Conservation (phyloP, 2,113 vertebrate genomes). For the Montifringilla adamsi region DNA sequence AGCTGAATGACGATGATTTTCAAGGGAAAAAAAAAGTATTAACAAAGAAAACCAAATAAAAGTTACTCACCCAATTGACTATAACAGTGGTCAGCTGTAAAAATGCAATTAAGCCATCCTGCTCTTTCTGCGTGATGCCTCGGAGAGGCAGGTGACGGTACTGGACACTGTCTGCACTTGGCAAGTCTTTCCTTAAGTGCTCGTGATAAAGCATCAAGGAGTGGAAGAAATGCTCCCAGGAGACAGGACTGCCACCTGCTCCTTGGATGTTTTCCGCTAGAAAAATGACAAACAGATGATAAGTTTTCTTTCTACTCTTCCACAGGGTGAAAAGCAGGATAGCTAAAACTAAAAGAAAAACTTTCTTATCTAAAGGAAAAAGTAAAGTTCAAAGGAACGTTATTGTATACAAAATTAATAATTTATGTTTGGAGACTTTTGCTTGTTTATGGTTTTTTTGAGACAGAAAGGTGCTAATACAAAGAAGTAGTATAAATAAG, state of each 20-base stretch:
- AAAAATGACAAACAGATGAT: not conserved
- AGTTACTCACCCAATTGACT: conserved; percentile 84
- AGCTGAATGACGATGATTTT: not conserved
- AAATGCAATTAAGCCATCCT: conserved; percentile 92
- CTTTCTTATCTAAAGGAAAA: not conserved
- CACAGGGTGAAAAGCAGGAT: not conserved
- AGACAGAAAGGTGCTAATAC: not conserved
- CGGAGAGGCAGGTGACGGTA: conserved; percentile 90
- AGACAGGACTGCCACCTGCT: conserved; percentile 89
- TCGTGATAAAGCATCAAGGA: conserved; percentile 96
- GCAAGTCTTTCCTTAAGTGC: conserved; percentile 90
- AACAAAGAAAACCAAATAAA: not conserved
- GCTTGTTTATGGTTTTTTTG: not conserved
- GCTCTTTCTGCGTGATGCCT: conserved; percentile 94
- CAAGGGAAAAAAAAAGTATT: not conserved
- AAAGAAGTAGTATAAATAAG: not conserved
- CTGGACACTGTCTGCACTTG: conserved; percentile 87
- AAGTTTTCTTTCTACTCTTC: not conserved
- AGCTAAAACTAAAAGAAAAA: not conserved
- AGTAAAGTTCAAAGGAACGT: not conserved
- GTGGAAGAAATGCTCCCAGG: conserved; percentile 98
- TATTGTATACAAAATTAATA: not conserved
- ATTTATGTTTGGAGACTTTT: not conserved
- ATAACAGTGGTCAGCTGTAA: conserved; percentile 90
- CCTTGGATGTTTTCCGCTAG: conserved; percentile 92